Evolutionary conservation across 2,888 invertebrate genomes (phyloP), one percentile per base, ranked within the genome.

Genomic region (Tridacna gigas): DNA sequence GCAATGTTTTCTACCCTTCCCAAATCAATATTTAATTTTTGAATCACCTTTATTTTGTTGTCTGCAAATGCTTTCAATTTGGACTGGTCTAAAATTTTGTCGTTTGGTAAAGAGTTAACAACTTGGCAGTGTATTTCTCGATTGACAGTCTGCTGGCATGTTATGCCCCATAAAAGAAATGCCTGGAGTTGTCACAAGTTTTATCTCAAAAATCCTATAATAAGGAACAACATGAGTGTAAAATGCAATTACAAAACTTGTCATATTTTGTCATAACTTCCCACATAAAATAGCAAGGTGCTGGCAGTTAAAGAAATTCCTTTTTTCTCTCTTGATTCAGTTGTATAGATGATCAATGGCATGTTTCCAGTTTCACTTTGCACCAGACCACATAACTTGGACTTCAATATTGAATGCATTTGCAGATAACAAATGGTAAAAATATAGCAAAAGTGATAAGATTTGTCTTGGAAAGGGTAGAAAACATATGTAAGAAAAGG

Each of bases 171-270:
- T 67, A 67, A 67, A 67, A 45, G 37, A 67, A 67, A 37, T 67
- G 67, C n/a, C 67, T 37, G 67, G 37, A 67, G 45, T 37, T 45
- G n/a, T 67, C 45, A 67, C 67, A 37, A 67, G 45, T 37, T 67
- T 67, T 67, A 45, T 67, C 37, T 67, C 67, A 28, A 67, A 67
- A 26, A 18, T n/a, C 45, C 11, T 15, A 12, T n/a, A 63, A 45
- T n/a, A 20, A 45, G 71, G 51, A 71, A 51, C 51, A 71, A 51
- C 71, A 71, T 45, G 71, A 71, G 71, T 71, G 71, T 71, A 71
- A 71, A 71, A 71, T 71, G 71, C 71, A 71, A 71, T 71, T 71
- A 71, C 71, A 71, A 47, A 71, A 71, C 71, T 71, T 71, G 71
- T 71, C 71, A 71, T 71, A 71, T 71, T 71, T 28, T 71, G 71